Evolutionary conservation across 2,888 invertebrate genomes (phyloP), one percentile per base, ranked within the genome.

Genomic region (Eutolmus rufibarbis): DNA sequence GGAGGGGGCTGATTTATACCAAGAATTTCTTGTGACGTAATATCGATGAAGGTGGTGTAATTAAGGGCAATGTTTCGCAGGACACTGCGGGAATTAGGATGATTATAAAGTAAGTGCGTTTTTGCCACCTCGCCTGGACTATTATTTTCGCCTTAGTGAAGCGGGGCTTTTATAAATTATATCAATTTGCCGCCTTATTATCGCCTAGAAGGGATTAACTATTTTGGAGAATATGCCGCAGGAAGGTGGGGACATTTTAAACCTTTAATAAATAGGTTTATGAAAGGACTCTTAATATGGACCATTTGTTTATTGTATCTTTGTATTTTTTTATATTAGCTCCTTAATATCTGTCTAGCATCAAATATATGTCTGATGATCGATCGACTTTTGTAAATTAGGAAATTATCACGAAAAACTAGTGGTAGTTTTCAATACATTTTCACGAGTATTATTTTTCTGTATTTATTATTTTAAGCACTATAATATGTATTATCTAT

Each of bases 21-120:
- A 74, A 28, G 57, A 84, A 74, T 79, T 74, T 74, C 78, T 86
- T 79, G 86, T 79, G 86, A 86, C 87, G 86, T 86, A 85, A 87
- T 84, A 78, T 43, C 57, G 46, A 40, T 81, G 87, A 81, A 87
- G 43, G 76, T 40, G 76, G 37, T 40, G 37, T 76, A 76, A 76
- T 76, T 76, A 79, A 23, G 43, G 79, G 23, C 51, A 43, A 46
- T 51, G 79, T 46, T 46, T 79, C 79, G 66, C 66, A 66, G 66
- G 66, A 66, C 66, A 66, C 66, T 66, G 66, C 66, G 66, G 66
- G 66, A 66, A 66, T 66, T 66, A 66, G 28, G 66, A 66, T 66
- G 23, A 66, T 66, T 66, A 66, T 66, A 66, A 66, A 66, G 66
- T 66, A 66, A 66, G 66, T 66, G 66, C 23, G 66, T 66, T 66